phyloP scores from a whole-genome alignment of 2,888 invertebrate genomes.

The Ochropacha duplaris region DNA sequence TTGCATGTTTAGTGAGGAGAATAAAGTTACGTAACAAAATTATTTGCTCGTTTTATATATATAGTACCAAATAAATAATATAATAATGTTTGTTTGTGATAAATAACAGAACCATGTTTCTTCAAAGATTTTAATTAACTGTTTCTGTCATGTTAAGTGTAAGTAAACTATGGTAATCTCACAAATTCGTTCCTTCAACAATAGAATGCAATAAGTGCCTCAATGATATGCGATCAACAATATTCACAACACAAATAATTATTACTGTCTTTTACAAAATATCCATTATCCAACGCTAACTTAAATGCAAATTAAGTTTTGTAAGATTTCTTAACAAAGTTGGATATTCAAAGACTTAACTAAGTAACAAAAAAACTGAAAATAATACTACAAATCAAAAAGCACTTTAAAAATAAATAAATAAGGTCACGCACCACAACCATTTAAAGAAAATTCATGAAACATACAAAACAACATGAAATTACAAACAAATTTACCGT shows the following conservation, averaged over 20 bases:
- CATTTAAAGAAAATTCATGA: not conserved
- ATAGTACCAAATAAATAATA: not conserved
- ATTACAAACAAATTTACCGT: conserved; percentile 13
- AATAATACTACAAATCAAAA: conserved; percentile 22
- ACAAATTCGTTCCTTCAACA: conserved; percentile 31
- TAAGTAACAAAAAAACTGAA: conserved; percentile 25
- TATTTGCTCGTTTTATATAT: conserved; percentile 31
- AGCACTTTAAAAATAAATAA: not conserved
- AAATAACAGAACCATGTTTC: conserved; percentile 41
- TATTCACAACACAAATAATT: conserved; percentile 42
- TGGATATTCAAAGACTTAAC: conserved; percentile 27
- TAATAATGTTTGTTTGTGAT: conserved; percentile 25
- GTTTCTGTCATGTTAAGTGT: conserved; percentile 46
- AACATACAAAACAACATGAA: conserved; percentile 8
- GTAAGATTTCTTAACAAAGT: conserved; percentile 49
- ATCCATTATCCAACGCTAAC: conserved; percentile 44
- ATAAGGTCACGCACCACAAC: not conserved
- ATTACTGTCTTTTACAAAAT: conserved; percentile 28
- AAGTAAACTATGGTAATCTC: conserved; percentile 30
- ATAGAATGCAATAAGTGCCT: conserved; percentile 35
- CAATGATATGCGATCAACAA: conserved; percentile 17
- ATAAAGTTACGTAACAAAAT: conserved; percentile 72
- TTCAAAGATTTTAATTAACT: conserved; percentile 48
- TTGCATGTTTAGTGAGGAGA: conserved; percentile 79
- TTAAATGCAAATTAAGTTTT: conserved; percentile 36